phyloP scores from a whole-genome alignment of 2,113 vertebrate species.

The Mus spicilegus region DNA sequence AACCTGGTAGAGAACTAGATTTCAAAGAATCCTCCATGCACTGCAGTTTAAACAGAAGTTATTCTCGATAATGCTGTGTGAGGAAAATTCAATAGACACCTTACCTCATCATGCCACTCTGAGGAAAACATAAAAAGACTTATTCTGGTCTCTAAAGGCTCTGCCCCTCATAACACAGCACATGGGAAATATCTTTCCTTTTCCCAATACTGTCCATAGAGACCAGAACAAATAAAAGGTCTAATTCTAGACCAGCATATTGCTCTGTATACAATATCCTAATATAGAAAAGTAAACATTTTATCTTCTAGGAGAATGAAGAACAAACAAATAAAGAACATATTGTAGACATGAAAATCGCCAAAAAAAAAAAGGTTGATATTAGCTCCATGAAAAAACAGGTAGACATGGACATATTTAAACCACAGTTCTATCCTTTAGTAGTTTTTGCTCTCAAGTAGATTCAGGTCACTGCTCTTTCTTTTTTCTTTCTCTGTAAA shows the following conservation, averaged over 20 bases:
- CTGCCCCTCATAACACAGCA: slow-evolving; percentile 21
- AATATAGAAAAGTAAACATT: slow-evolving; percentile 15
- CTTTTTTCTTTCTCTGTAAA: neutral
- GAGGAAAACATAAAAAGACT: slow-evolving; percentile 59
- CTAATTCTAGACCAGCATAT: neutral
- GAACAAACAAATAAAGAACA: neutral
- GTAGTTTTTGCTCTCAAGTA: neutral
- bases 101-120: slow-evolving; percentile 1
- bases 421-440: neutral
- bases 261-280: slow-evolving; percentile 14
- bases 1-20: slow-evolving; percentile 32
- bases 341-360: neutral
- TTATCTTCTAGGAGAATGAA: neutral
- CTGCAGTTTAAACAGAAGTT: slow-evolving; percentile 51
- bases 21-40: slow-evolving; percentile 12
- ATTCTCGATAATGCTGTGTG: neutral
- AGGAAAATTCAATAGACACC: slow-evolving; percentile 10
- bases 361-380: neutral
- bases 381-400: neutral
- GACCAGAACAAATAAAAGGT: slow-evolving; percentile 4
- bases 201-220: neutral
- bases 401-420: neutral
- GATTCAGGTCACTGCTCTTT: neutral
- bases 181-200: slow-evolving; percentile 41
- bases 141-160: slow-evolving; percentile 44